Percentiles rank a stretch among this genome's conserved stretches.
Evolutionary conservation across 2,113 vertebrate genomes (phyloP).

Genomic region (Cheirogaleus medius): DNA sequence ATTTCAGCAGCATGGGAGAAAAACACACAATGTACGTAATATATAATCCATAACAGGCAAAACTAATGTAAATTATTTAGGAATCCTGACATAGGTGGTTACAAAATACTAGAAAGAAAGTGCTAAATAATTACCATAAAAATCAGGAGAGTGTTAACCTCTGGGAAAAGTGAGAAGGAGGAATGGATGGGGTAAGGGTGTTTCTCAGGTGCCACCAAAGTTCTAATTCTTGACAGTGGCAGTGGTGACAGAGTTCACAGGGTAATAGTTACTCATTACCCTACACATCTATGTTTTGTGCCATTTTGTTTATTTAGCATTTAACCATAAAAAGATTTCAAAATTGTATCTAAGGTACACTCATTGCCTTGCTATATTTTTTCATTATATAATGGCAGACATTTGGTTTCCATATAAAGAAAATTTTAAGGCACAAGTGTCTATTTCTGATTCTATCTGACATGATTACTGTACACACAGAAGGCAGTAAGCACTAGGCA

Average conservation of each 20-base stretch:
- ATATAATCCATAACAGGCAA: background rate
- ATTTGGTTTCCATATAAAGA: background rate
- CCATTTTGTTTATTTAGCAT: background rate
- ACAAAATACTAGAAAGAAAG: background rate
- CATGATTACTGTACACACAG: background rate
- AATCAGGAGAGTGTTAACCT: background rate
- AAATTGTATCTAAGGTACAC: background rate
- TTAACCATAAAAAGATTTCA: background rate
- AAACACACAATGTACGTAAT: background rate
- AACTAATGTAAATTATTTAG: background rate
- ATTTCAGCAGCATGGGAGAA: background rate
- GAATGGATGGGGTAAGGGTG: background rate
- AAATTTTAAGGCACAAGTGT: background rate
- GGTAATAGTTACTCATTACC: background rate
- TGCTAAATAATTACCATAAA: background rate
- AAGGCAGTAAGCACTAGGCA: background rate
- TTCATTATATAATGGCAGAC: background rate
- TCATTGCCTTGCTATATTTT: background rate
- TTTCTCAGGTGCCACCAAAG: background rate
- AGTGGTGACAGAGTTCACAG: background rate
- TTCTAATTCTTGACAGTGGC: background rate
- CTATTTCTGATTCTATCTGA: constrained; percentile 7
- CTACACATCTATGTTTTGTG: background rate
- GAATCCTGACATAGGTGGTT: background rate
- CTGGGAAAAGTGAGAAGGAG: background rate